phyloP scores from a whole-genome alignment of 2,113 vertebrate species.

The Machaerirhynchus nigripectus region DNA sequence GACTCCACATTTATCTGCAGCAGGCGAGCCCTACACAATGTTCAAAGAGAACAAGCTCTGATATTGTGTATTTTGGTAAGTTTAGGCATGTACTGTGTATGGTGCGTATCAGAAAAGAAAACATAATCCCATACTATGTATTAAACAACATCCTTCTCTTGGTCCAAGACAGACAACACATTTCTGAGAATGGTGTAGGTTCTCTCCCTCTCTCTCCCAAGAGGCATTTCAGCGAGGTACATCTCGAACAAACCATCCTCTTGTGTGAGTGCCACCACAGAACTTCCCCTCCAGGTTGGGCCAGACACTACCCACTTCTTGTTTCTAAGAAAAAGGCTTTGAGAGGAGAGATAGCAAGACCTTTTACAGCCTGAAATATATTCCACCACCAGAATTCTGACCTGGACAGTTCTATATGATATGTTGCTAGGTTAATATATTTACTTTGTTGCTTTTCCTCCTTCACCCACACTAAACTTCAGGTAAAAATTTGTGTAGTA shows the following conservation, averaged over 20 bases:
- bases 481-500: neutral
- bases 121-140: neutral
- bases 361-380: neutral
- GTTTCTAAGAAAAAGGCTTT: neutral
- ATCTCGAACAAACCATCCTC: neutral
- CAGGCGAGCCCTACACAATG: neutral
- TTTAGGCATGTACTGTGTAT: neutral
- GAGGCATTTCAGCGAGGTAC: rapidly evolving
- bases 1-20: neutral
- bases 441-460: neutral
- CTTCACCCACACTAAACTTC: neutral
- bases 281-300: neutral
- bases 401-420: neutral
- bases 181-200: neutral
- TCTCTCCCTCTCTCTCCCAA: neutral
- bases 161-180: neutral
- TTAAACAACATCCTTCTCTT: neutral
- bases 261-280: neutral
- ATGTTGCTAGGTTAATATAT: neutral
- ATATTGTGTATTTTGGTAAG: neutral
- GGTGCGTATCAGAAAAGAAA: neutral
- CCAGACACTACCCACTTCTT: neutral
- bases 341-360: neutral
- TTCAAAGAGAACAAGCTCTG: neutral
- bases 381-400: neutral